These are phyloP conservation scores for Psylliodes chrysocephalus DNA, from an alignment of 2,888 invertebrate species.

Conservation along the genomic window DNA sequence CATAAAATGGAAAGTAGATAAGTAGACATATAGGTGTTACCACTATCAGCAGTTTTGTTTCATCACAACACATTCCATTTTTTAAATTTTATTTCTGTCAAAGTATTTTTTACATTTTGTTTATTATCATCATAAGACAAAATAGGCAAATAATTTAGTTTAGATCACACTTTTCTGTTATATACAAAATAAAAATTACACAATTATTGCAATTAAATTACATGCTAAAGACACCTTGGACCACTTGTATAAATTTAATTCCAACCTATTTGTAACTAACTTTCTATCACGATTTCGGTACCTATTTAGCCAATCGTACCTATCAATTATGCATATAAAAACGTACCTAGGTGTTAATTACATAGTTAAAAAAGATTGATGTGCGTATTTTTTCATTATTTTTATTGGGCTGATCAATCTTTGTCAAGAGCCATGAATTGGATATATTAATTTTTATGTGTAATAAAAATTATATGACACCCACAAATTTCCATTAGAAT, in stretches of 20 bases:
- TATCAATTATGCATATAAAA: conserved; percentile 5
- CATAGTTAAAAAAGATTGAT: conserved; percentile 12
- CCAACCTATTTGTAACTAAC: conserved; percentile 5
- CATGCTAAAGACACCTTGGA: conserved; percentile 6
- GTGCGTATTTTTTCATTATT: conserved; percentile 1
- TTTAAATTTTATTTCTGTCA: too few species aligned
- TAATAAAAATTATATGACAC: background rate
- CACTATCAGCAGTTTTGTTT: too few species aligned
- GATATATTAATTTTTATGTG: background rate
- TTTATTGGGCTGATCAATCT: conserved; percentile 10
- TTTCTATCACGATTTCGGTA: conserved; percentile 25
- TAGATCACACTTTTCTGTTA: too few species aligned
- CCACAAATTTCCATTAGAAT: background rate
- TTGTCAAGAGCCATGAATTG: background rate
- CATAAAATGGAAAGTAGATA: too few species aligned
- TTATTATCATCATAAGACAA: too few species aligned
- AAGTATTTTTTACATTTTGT: too few species aligned
- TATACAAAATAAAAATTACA: too few species aligned
- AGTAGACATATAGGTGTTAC: too few species aligned
- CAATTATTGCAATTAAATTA: background rate
- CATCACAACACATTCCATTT: too few species aligned
- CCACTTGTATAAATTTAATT: conserved; percentile 10
- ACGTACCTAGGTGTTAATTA: conserved; percentile 21
- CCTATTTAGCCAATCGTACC: conserved; percentile 3
- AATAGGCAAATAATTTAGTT: too few species aligned